These are phyloP conservation scores for Equus quagga DNA, from an alignment of 2,113 vertebrate genomes.

Conservation along the genomic window DNA sequence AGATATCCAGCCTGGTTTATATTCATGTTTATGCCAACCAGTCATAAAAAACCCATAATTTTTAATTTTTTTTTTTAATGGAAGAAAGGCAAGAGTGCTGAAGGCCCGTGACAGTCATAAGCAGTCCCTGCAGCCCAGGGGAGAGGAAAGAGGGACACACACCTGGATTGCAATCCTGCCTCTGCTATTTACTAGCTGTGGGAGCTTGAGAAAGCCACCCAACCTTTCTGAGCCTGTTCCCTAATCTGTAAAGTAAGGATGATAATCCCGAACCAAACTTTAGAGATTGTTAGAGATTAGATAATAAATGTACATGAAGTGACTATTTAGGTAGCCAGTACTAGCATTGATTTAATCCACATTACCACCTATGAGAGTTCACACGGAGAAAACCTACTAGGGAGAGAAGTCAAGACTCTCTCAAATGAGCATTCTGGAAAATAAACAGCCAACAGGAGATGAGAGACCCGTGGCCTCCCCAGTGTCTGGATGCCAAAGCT, in stretches of 20 bases:
- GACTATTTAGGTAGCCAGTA: too few species aligned
- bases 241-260: not conserved
- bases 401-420: not conserved
- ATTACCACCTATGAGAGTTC: not conserved
- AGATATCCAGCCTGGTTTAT: not conserved
- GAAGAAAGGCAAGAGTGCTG: not conserved
- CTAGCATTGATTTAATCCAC: not conserved
- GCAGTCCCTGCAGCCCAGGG: not conserved
- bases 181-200: not conserved
- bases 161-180: accelerated
- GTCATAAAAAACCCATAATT: not conserved
- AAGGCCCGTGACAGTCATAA: accelerated
- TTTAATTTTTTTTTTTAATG: not conserved
- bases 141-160: not conserved
- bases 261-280: not conserved
- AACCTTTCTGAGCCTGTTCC: not conserved
- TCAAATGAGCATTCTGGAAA: not conserved
- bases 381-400: not conserved
- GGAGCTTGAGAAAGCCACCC: not conserved
- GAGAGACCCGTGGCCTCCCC: not conserved
- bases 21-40: not conserved
- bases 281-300: not conserved
- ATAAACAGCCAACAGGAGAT: not conserved
- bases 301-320: not conserved
- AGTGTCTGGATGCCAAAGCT: not conserved